Percentiles rank a stretch among this genome's conserved stretches.
Conservation (phyloP, 2,113 vertebrate species). For the Pygoscelis antarcticus region DNA sequence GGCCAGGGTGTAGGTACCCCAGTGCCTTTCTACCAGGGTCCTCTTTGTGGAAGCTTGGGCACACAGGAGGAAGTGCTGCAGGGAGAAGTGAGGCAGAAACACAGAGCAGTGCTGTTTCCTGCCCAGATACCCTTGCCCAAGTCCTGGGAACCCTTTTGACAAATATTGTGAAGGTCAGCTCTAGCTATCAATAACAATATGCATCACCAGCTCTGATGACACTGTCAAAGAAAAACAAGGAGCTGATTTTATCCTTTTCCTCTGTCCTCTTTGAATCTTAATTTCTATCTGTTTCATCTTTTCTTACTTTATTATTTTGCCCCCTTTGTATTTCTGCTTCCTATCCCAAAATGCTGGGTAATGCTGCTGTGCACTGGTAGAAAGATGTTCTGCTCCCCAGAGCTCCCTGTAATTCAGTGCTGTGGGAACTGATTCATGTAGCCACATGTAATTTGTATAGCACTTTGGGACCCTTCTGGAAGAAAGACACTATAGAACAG, state of each 20-base stretch:
- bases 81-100: neutral
- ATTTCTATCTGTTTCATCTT: neutral
- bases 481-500: slow-evolving; percentile 36
- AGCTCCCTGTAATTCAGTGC: neutral
- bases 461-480: slow-evolving; percentile 37
- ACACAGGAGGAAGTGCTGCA: neutral
- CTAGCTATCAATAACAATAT: neutral
- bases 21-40: no score
- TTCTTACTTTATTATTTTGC: neutral
- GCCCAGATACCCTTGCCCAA: neutral
- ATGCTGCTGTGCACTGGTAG: neutral
- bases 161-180: neutral
- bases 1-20: neutral
- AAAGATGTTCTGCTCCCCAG: neutral
- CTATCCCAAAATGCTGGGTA: neutral
- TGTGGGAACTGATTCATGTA: slow-evolving; percentile 37
- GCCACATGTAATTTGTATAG: slow-evolving; percentile 40
- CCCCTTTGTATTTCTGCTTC: neutral
- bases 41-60: neutral
- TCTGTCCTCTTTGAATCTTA: neutral
- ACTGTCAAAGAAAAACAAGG: neutral
- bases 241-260: neutral
- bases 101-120: neutral
- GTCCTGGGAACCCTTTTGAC: neutral
- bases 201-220: neutral